Conservation (phyloP, 2,113 vertebrate species). For the Ciconia maguari region DNA sequence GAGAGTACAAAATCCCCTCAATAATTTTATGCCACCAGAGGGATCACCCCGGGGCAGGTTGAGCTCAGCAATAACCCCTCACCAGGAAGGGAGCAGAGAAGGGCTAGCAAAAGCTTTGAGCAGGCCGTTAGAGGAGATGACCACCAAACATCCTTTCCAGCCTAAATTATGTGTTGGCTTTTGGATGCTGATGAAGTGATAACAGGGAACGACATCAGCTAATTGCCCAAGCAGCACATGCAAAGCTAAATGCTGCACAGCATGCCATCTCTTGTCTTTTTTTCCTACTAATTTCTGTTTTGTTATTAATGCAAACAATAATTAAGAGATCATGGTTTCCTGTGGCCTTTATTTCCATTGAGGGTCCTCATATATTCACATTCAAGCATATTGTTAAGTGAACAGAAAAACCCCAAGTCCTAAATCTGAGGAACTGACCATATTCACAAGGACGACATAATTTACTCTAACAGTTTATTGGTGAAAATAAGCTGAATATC, state of each 20-base stretch:
- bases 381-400: neutral
- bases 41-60: neutral
- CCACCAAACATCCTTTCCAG: neutral
- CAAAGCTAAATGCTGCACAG: neutral
- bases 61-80: neutral
- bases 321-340: neutral
- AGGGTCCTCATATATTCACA: neutral
- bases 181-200: neutral
- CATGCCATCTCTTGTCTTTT: neutral
- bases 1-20: neutral
- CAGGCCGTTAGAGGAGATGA: too few relatives aligned
- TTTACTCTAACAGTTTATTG: neutral
- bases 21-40: neutral
- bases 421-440: neutral
- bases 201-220: neutral
- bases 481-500: neutral
- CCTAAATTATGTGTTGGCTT: neutral
- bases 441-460: neutral
- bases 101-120: neutral
- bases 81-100: neutral
- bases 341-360: neutral
- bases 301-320: neutral
- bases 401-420: neutral
- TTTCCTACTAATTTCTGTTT: neutral
- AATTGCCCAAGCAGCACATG: neutral